Conservation (phyloP, 2,113 vertebrate genomes). For the Epinephelus moara region DNA sequence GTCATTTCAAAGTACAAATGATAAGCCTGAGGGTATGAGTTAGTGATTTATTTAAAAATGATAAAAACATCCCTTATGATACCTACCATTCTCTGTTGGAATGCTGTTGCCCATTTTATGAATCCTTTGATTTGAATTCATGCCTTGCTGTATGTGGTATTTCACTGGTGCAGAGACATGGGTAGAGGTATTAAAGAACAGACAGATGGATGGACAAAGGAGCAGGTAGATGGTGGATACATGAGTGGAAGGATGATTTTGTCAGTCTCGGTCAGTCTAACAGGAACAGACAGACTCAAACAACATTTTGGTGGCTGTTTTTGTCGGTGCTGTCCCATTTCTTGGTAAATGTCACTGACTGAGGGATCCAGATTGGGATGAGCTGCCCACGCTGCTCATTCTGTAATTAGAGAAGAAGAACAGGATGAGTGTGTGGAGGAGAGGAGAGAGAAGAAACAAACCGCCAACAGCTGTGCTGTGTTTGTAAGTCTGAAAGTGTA, state of each 20-base stretch:
- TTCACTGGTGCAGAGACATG: not conserved
- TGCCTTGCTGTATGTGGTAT: not conserved
- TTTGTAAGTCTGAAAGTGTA: not conserved
- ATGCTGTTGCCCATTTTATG: not conserved
- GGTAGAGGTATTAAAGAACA: not conserved
- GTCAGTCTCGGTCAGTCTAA: constrained; percentile 10
- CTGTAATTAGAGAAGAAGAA: constrained; percentile 40
- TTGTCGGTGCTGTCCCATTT: constrained; percentile 10
- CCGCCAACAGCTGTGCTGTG: constrained; percentile 22
- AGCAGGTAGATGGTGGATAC: not conserved
- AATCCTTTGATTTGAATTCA: not conserved
- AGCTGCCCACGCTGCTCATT: constrained; percentile 44
- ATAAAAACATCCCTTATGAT: not conserved
- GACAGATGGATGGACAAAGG: not conserved
- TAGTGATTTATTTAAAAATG: constrained; percentile 1
- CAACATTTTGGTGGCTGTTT: constrained; percentile 11
- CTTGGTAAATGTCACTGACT: constrained; percentile 44
- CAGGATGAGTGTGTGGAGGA: constrained; percentile 28
- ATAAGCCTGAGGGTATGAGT: not conserved
- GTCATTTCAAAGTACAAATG: not conserved
- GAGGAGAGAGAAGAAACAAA: constrained; percentile 27
- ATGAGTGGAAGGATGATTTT: not conserved
- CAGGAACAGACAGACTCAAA: constrained; percentile 21
- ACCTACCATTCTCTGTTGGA: not conserved
- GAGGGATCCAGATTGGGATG: constrained; percentile 35